phyloP scores from a whole-genome alignment of 1,140 invertebrate genomes.

The Tetragnatha versicolor region DNA sequence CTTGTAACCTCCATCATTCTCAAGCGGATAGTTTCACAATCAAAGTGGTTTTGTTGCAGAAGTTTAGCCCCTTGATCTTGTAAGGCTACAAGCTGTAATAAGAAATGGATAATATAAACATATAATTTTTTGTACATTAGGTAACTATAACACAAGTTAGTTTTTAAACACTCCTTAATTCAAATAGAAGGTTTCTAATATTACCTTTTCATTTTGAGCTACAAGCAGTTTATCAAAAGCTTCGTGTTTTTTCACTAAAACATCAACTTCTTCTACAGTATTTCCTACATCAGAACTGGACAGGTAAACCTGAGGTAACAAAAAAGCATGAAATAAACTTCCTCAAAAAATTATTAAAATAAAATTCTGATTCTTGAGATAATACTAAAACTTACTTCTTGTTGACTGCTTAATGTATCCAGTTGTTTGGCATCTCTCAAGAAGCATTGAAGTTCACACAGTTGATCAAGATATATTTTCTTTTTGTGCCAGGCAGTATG shows the following conservation, averaged over 20 bases:
- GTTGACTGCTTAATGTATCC: conserved; percentile 84
- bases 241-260: conserved; percentile 87
- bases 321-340: not conserved
- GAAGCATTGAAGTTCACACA: conserved; percentile 95
- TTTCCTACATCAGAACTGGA: conserved; percentile 63
- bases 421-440: conserved; percentile 92
- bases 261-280: conserved; percentile 83
- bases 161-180: not conserved
- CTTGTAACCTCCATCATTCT: conserved; percentile 61
- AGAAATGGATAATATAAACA: not conserved
- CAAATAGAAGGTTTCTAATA: not conserved
- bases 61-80: conserved; percentile 89
- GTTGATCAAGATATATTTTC: conserved; percentile 89
- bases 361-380: not conserved
- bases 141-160: not conserved
- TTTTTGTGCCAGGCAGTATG: conserved; percentile 87
- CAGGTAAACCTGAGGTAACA: conserved; percentile 63
- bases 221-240: conserved; percentile 86
- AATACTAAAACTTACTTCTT: conserved; percentile 71
- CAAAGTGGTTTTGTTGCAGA: conserved; percentile 91
- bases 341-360: not conserved
- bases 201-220: conserved; percentile 83
- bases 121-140: not conserved
- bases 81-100: conserved; percentile 72
- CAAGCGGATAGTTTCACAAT: conserved; percentile 82